phyloP scores from a whole-genome alignment of 2,113 vertebrate genomes.

The Tragelaphus scriptus region DNA sequence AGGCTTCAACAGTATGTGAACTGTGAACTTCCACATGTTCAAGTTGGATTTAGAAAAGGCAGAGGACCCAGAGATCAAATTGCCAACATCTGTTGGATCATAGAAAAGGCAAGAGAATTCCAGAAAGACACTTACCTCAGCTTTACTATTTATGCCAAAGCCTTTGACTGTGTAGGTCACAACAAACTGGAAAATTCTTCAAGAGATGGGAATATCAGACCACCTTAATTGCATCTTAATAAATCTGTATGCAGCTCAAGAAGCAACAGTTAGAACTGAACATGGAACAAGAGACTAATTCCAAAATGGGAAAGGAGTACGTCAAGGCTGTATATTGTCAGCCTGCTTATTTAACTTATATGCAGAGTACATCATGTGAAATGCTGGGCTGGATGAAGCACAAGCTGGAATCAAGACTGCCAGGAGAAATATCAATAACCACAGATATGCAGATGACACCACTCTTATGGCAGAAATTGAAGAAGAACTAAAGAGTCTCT shows the following conservation, averaged over 20 bases:
- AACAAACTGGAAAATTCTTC: background rate
- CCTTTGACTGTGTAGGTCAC: background rate
- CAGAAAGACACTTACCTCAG: background rate
- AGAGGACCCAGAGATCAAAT: background rate
- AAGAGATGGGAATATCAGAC: background rate
- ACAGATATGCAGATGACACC: background rate
- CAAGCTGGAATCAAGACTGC: background rate
- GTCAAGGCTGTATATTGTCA: background rate
- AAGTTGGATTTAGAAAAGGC: background rate
- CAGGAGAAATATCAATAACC: background rate
- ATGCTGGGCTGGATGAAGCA: background rate
- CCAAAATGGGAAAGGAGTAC: background rate
- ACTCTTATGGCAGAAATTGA: background rate
- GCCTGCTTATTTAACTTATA: background rate
- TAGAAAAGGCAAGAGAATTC: background rate
- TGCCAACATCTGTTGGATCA: background rate
- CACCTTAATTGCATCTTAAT: background rate
- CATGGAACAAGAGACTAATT: background rate
- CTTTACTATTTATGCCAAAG: background rate
- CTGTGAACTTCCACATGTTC: background rate
- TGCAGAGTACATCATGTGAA: background rate
- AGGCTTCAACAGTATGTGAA: background rate
- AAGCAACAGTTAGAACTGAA: background rate
- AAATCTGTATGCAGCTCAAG: background rate
- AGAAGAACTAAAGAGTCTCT: background rate